Base-by-base conservation (phyloP, 2,888 invertebrate genomes). In the Lissocephala sabroskyi region DNA sequence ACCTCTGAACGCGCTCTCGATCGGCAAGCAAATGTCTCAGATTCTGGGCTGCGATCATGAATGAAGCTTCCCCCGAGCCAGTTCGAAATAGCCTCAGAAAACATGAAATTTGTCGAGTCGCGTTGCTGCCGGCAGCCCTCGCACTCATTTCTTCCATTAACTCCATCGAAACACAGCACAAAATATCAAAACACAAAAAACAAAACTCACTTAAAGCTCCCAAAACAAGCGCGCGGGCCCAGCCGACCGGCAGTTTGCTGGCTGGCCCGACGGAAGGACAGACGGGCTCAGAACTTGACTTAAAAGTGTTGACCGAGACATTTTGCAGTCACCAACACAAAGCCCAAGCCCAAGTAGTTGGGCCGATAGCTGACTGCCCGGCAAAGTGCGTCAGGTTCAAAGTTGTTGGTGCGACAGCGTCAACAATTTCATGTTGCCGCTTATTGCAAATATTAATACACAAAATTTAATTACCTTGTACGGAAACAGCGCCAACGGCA, bases 281-380 rank as follows among this genome's bases (percentile, higher is more conserved):
- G 52, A 28, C 41, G 32, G 43, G 47, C 57, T 55, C 59, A 79
- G 75, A 75, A 75, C 70, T 77, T 65, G 67, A 79, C 63, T 79
- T 58, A 63, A 67, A 62, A 62, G 56, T 74, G 63, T 62, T 79
- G 74, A 74, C 75, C 74, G 65, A 75, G 77, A 79, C 76, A 68
- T 73, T 65, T 71, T 9, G 14, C 16, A 56, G 46, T 43, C 9
- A 13, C 26, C 49, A 44, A 47, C 45, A 45, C n/a, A n/a, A n/a
- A n/a, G n/a, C n/a, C n/a, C n/a, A n/a, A n/a, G n/a, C n/a, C 28
- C 37, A 35, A 33, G 33, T 11, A n/a, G 18, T 19, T 44, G 30
- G 32, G 30, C 13, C n/a, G 44, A 37, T 29, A 23, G 36, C 2
- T 28, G 17, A 13, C 14, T 17, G 16, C 19, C 18, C 26, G 16